Base-by-base conservation (phyloP, 30 jellyfish, hydroid and myxozoan species). In the Clytia hemisphaerica region DNA sequence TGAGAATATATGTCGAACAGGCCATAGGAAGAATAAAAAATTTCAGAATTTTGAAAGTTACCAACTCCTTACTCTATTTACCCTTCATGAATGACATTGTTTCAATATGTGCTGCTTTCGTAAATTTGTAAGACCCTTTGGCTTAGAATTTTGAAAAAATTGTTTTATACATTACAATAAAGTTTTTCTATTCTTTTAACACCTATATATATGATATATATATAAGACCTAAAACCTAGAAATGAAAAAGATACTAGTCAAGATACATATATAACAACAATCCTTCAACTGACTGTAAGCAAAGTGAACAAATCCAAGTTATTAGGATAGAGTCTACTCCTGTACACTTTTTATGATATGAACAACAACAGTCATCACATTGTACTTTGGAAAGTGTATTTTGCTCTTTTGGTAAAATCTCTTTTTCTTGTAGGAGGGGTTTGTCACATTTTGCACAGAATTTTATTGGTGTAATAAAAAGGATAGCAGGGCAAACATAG, bases 291-390 rank as follows among this genome's bases (percentile, higher is more conserved):
- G n/a, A n/a, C n/a, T n/a, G n/a, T n/a, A n/a, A n/a, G n/a, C n/a
- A n/a, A n/a, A n/a, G n/a, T n/a, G n/a, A n/a, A n/a, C n/a, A n/a
- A n/a, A n/a, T n/a, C n/a, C n/a, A n/a, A n/a, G n/a, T n/a, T n/a
- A n/a, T n/a, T n/a, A n/a, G n/a, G n/a, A n/a, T n/a, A n/a, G n/a
- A n/a, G n/a, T n/a, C 29, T 4, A 55, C 15, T 15, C 15, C 6
- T 74, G 58, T 51, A 45, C 86, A 74, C 30, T 58, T 74, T 68
- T 57, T 44, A 67, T 74, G 86, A 70, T 58, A 74, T 79, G 77
- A 51, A 37, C 34, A 10, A 49, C 27, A 30, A 59, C 86, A 74
- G 27, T 16, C 45, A 59, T 74, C 69, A 58, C 77, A 58, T 7
- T 42, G 19, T 16, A 74, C 30, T 58, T 51, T 26, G 4, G 32